Conservation (phyloP, 1,140 invertebrate species). For the Drosophila micromelanica region DNA sequence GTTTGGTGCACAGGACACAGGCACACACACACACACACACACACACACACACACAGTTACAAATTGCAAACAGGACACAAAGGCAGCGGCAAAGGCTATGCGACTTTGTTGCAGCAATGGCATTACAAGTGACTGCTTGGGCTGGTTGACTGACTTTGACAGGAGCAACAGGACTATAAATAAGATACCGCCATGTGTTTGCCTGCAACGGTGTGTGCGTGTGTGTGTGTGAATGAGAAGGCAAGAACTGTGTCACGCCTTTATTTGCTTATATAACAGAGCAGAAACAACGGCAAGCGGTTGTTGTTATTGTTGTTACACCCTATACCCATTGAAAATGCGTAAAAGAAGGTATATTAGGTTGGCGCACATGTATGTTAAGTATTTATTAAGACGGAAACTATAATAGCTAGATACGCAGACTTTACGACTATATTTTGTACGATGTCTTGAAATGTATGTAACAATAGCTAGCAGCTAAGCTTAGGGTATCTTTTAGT, state of each 20-base stretch:
- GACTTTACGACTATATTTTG: too few species aligned
- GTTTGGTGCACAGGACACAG: constrained; percentile 40
- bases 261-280: constrained; percentile 62
- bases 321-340: too few species aligned
- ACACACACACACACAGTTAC: neutral
- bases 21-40: constrained; percentile 12
- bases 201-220: constrained; percentile 22
- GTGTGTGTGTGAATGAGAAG: constrained; percentile 53
- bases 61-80: constrained; percentile 53
- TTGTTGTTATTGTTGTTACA: constrained; percentile 41
- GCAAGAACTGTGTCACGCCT: constrained; percentile 79
- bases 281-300: constrained; percentile 56
- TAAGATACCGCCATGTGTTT: constrained; percentile 55
- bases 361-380: too few species aligned
- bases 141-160: constrained; percentile 70
- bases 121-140: constrained; percentile 47
- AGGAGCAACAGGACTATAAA: constrained; percentile 57
- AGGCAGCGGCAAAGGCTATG: constrained; percentile 28
- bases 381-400: too few species aligned
- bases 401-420: too few species aligned
- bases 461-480: too few species aligned
- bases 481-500: too few species aligned
- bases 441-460: constrained; percentile 4
- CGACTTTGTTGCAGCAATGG: constrained; percentile 56
- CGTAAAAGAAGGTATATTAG: too few species aligned